A percentile compares a stretch with the other conserved stretches of the same genome.
Evolutionary conservation across 2,888 invertebrate species (phyloP).

Genomic region (Steinernema carpocapsae): DNA sequence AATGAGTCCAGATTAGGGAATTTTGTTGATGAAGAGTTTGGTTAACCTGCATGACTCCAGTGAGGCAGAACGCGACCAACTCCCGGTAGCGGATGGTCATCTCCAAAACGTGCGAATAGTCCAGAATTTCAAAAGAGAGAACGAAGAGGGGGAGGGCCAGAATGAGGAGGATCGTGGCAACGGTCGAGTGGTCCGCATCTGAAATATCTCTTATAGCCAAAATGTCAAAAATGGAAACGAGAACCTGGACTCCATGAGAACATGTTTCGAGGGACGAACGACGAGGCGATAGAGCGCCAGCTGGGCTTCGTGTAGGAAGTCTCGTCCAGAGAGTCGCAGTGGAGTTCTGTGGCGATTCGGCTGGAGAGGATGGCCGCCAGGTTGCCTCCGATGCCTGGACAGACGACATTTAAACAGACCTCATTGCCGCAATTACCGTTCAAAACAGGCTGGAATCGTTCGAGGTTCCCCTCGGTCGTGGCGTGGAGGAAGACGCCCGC

Average conservation of each 20-base stretch:
- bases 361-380: slow-evolving; percentile 55
- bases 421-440: slow-evolving; percentile 5
- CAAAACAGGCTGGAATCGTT: not conserved
- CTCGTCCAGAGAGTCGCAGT: slow-evolving; percentile 40
- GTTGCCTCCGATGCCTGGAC: slow-evolving; percentile 55
- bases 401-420: not conserved
- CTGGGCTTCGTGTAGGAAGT: not conserved
- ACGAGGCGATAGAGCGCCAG: not conserved
- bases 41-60: not conserved
- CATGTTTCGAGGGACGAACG: not conserved
- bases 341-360: slow-evolving; percentile 52
- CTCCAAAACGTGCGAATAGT: not conserved
- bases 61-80: slow-evolving; percentile 32
- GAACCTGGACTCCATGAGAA: not conserved
- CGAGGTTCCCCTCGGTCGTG: not conserved
- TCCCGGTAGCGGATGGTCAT: slow-evolving; percentile 28
- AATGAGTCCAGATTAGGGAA: no score
- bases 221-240: not conserved
- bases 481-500: not conserved
- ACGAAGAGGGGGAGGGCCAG: not conserved
- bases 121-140: not conserved
- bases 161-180: not conserved
- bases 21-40: slow-evolving; percentile 39
- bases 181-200: not conserved
- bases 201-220: not conserved